phyloP scores from a whole-genome alignment of 1,140 invertebrate genomes.

The Trinorchestia longiramus region DNA sequence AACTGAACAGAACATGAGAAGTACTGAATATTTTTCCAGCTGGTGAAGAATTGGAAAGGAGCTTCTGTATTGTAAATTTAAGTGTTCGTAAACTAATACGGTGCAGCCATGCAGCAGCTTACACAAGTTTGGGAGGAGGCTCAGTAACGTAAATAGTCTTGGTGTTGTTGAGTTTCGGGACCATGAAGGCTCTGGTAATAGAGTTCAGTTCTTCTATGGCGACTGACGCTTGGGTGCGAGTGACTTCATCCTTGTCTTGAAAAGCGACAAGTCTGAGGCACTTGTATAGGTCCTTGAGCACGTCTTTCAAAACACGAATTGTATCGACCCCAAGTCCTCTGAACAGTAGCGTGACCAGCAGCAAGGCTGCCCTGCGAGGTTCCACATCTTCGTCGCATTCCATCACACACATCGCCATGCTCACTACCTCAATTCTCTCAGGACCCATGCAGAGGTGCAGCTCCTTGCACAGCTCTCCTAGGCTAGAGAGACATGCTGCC shows the following conservation, averaged over 20 bases:
- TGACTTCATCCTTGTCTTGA: slow-evolving; percentile 77
- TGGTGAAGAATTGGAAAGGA: background rate
- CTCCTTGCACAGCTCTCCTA: slow-evolving; percentile 85
- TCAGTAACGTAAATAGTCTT: slow-evolving; percentile 76
- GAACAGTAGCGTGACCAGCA: slow-evolving; percentile 80
- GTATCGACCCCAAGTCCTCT: slow-evolving; percentile 80
- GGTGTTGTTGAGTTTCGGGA: slow-evolving; percentile 74
- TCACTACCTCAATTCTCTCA: slow-evolving; percentile 77
- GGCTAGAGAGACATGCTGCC: slow-evolving; percentile 85
- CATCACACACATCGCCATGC: slow-evolving; percentile 43
- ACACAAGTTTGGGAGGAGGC: slow-evolving; percentile 59
- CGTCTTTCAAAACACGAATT: slow-evolving; percentile 77
- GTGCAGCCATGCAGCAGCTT: background rate
- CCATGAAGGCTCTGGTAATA: slow-evolving; percentile 77
- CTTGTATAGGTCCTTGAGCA: slow-evolving; percentile 79
- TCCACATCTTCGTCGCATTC: slow-evolving; percentile 72
- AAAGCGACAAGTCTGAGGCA: slow-evolving; percentile 78
- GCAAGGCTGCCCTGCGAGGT: slow-evolving; percentile 82
- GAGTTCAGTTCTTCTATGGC: slow-evolving; percentile 82
- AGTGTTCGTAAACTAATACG: background rate
- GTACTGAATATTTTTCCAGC: background rate
- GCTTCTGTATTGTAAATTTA: background rate
- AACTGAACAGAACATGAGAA: background rate
- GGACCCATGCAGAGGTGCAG: slow-evolving; percentile 81
- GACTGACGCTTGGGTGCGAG: slow-evolving; percentile 80